Percentiles rank a stretch among this genome's conserved stretches.
Conservation (phyloP, 2,888 invertebrate genomes). For the Ornithoptera priamus region DNA sequence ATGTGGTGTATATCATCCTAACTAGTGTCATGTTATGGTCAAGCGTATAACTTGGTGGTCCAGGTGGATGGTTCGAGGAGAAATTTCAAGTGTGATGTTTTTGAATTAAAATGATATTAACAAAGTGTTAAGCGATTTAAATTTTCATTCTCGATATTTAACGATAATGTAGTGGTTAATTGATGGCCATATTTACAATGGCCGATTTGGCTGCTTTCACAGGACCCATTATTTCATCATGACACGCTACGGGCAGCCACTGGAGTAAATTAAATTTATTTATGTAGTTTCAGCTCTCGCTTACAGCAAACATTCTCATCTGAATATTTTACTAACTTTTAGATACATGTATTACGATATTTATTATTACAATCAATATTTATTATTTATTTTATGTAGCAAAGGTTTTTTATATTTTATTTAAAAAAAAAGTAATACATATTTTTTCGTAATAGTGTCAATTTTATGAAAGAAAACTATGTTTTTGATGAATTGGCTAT, state of each 20-base stretch:
- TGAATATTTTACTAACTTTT: background rate
- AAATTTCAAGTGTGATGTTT: background rate
- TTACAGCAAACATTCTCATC: background rate
- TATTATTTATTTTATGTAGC: background rate
- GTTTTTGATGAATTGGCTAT: no score
- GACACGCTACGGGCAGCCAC: slow-evolving; percentile 45
- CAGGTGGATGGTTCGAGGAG: no score
- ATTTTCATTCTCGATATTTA: slow-evolving; percentile 24
- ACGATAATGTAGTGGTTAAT: slow-evolving; percentile 27
- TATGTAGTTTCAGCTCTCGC: slow-evolving; percentile 14
- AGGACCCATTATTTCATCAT: slow-evolving; percentile 44
- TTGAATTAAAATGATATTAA: background rate
- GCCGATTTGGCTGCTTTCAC: slow-evolving; percentile 19
- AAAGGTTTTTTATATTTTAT: no score
- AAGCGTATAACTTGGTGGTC: no score
- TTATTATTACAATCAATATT: background rate
- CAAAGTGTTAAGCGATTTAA: slow-evolving; percentile 14
- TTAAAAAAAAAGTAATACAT: no score
- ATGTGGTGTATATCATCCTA: no score
- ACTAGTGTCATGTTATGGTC: no score
- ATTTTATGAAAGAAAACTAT: no score
- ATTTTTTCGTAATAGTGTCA: no score
- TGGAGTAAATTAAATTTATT: slow-evolving; percentile 34
- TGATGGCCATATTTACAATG: slow-evolving; percentile 25
- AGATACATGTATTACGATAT: background rate